These are phyloP conservation scores for Morelia viridis DNA, from an alignment of 2,797 vertebrate species.

Conservation along the genomic window DNA sequence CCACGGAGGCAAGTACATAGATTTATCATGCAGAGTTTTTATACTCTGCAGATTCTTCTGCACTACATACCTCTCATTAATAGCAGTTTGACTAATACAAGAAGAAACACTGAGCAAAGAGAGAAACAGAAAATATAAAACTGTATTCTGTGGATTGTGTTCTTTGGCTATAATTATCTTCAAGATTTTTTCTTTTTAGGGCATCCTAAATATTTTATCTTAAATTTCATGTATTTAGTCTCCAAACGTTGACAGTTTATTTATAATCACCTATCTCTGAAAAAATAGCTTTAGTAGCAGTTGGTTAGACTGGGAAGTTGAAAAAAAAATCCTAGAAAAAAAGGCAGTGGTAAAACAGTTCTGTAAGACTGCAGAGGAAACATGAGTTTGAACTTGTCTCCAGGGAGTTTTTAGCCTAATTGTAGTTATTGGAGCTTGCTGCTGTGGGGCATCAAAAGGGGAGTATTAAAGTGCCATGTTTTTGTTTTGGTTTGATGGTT, in stretches of 20 bases:
- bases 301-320: not conserved
- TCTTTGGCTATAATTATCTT: not conserved
- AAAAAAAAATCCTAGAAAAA: not conserved
- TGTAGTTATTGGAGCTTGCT: not conserved
- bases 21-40: not conserved
- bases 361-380: not conserved
- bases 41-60: not conserved
- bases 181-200: not conserved
- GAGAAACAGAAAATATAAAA: not conserved
- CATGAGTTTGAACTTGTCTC: not conserved
- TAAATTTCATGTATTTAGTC: not conserved
- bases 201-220: not conserved
- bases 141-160: not conserved
- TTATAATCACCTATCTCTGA: not conserved
- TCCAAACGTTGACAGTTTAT: not conserved
- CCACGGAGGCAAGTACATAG: conserved; percentile 78
- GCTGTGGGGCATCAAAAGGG: not conserved
- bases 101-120: not conserved
- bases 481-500: not conserved
- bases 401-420: not conserved
- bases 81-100: not conserved
- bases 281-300: not conserved
- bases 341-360: not conserved
- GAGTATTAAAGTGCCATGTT: not conserved
- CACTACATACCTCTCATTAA: not conserved